A percentile compares a stretch with the other conserved stretches of the same genome.
Conservation (phyloP, 2,888 invertebrate genomes). For the Frankliniella fusca region DNA sequence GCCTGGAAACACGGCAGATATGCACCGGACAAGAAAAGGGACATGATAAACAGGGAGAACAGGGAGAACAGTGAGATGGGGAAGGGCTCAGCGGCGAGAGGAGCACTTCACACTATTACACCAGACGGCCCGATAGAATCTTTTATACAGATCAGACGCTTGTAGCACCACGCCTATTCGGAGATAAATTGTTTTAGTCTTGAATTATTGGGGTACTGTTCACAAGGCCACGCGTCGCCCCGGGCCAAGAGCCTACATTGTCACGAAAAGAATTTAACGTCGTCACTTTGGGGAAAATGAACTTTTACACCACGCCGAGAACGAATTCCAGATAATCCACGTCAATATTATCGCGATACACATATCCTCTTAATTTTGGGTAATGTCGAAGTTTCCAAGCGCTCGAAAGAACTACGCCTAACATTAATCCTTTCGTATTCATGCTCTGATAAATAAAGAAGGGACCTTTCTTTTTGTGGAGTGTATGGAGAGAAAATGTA, state of each 20-base stretch:
- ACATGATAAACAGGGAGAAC: not conserved
- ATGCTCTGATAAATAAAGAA: no score
- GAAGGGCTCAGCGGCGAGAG: not conserved
- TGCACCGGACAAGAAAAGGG: not conserved
- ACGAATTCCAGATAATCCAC: not conserved
- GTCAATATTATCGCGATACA: not conserved
- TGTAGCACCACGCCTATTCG: not conserved
- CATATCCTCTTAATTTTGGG: no score
- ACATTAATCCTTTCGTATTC: no score
- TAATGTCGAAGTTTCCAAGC: no score
- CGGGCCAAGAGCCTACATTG: not conserved
- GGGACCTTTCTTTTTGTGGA: no score
- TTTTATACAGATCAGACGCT: not conserved
- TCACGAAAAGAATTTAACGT: no score
- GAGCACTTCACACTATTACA: conserved; percentile 16
- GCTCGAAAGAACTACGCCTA: no score
- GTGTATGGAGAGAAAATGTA: no score
- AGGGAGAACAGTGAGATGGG: not conserved
- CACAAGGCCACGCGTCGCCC: not conserved
- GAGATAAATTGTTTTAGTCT: conserved; percentile 16
- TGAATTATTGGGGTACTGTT: conserved; percentile 11
- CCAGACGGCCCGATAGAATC: conserved; percentile 9
- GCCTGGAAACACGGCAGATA: no score
- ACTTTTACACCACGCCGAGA: no score
- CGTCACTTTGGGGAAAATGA: no score